A percentile compares a stretch with the other conserved stretches of the same genome.
phyloP scores from a whole-genome alignment of 2,888 invertebrate genomes.

The Thymelicus lineola region DNA sequence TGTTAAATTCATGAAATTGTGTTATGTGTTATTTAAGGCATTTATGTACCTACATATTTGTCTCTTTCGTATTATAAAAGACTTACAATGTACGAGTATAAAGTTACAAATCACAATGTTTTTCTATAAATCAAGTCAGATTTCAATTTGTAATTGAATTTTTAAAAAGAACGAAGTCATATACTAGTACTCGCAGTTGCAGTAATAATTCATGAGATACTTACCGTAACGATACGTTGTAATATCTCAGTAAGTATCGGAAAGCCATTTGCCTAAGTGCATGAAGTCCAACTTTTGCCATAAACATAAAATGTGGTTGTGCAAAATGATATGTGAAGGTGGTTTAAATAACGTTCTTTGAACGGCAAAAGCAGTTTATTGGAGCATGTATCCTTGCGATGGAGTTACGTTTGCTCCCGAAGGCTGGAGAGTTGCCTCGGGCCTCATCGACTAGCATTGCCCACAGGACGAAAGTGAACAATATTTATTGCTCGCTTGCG shows the following conservation, averaged over 20 bases:
- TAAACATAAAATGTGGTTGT: slow-evolving; percentile 82
- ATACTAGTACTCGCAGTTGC: slow-evolving; percentile 10
- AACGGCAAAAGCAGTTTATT: slow-evolving; percentile 37
- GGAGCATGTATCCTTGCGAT: slow-evolving; percentile 35
- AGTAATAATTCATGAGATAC: slow-evolving; percentile 70
- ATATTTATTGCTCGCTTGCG: slow-evolving; percentile 75
- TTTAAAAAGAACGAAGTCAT: slow-evolving; percentile 5
- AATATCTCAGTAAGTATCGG: slow-evolving; percentile 80
- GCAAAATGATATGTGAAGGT: slow-evolving; percentile 81
- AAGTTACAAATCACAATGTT: not conserved
- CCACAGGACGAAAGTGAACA: slow-evolving; percentile 77
- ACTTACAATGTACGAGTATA: not conserved
- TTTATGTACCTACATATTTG: no score
- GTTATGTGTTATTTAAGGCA: no score
- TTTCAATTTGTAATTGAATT: slow-evolving; percentile 17
- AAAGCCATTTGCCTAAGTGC: slow-evolving; percentile 84
- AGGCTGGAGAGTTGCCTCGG: slow-evolving; percentile 51
- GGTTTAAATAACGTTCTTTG: slow-evolving; percentile 43
- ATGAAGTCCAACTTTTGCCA: slow-evolving; percentile 81
- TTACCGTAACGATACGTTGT: slow-evolving; percentile 62
- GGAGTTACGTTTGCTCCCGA: slow-evolving; percentile 40
- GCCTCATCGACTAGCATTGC: slow-evolving; percentile 67
- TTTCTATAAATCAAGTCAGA: not conserved
- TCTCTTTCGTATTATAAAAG: no score
- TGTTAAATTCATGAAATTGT: no score